Percentiles rank a stretch among this genome's conserved stretches.
phyloP scores from a whole-genome alignment of 2,888 invertebrate genomes.

The Erebia palarica region DNA sequence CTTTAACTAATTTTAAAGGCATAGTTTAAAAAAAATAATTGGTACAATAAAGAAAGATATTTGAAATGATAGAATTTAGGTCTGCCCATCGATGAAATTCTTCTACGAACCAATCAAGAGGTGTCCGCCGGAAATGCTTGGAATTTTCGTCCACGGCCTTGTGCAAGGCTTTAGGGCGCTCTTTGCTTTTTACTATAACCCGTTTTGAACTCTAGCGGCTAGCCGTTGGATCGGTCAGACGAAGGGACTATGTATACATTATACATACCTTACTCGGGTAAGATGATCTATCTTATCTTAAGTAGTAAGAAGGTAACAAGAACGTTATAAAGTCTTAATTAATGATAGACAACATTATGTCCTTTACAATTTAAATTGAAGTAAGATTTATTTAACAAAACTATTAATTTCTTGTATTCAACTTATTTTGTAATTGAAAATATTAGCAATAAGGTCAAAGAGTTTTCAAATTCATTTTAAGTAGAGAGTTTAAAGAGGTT shows the following conservation, averaged over 20 bases:
- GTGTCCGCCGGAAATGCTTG: constrained; percentile 42
- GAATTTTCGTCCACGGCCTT: constrained; percentile 43
- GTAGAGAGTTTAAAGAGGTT: too few relatives aligned
- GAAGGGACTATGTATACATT: constrained; percentile 11
- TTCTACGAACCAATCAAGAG: constrained; percentile 26
- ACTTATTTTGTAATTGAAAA: too few relatives aligned
- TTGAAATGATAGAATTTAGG: background rate
- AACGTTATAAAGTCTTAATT: too few relatives aligned
- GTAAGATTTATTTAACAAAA: too few relatives aligned
- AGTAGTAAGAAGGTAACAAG: too few relatives aligned
- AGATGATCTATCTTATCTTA: too few relatives aligned
- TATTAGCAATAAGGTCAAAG: too few relatives aligned
- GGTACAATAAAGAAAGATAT: background rate
- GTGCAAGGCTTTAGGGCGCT: constrained; percentile 41
- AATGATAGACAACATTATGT: too few relatives aligned
- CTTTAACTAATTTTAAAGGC: background rate
- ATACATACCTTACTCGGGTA: background rate
- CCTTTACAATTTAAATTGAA: too few relatives aligned
- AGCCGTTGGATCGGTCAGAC: background rate
- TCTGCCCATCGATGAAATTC: constrained; percentile 9
- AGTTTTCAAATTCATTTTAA: too few relatives aligned
- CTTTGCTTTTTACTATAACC: constrained; percentile 40
- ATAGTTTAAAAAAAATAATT: background rate
- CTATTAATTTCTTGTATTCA: too few relatives aligned
- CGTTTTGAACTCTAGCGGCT: constrained; percentile 35